Evolutionary conservation across 2,113 vertebrate species (phyloP), one percentile per base, ranked within the genome.

Genomic region (Pachyramphus minor): DNA sequence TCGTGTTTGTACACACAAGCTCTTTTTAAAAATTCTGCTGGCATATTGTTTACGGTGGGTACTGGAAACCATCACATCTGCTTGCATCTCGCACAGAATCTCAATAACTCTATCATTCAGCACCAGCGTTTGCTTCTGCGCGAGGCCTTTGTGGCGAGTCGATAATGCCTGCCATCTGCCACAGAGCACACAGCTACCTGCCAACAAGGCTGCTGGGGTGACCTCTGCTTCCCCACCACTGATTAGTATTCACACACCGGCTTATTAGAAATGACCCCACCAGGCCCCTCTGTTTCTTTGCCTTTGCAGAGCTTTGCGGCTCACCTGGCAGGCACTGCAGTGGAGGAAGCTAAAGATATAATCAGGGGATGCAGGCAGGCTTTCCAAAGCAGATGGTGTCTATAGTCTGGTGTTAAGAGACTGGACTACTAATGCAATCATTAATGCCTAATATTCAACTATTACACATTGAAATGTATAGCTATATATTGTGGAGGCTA

Each of bases 91-190:
- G 98, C 97, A 73, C 97, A 45, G 98, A 98, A 98, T 98, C 98
- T 98, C 98, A 98, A 98, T 98, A 93, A 96, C 98, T 98, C 97
- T 44, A 98, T 98, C 98, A 98, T 90, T 96, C 96, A 93, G 97
- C 96, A 62, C 82, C 95, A 5, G 95, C 94, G 97, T 97, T 97
- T 67, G 97, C 97, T 97, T 96, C 97, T 93, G 96, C 94, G 86
- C 95, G 93, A 97, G 98, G 98, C 98, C 98, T 98, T 98, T 98
- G 98, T 98, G 97, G 97, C 97, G 93, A 97, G 97, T 97, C 96
- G 97, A 98, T 98, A 98, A 98, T 98, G 98, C 97, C 97, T 98
- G 98, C 98, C 98, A 98, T 98, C 98, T 98, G 98, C 98, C 98
- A 98, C 97, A 60, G 97, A 98, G 98, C 98, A 98, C 98, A 98